Conservation (phyloP, 2,113 vertebrate species). For the Rana temporaria region DNA sequence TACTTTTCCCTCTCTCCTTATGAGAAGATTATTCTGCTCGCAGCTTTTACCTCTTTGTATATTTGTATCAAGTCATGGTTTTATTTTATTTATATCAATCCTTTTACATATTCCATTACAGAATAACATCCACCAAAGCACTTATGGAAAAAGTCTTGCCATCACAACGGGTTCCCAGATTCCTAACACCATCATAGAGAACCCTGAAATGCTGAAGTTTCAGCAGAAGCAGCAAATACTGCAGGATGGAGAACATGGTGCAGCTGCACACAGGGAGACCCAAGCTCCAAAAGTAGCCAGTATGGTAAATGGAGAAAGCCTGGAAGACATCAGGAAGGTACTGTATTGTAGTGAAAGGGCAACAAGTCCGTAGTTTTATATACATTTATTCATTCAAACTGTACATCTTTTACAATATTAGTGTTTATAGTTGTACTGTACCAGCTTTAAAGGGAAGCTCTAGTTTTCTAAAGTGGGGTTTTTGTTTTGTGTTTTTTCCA, state of each 20-base stretch:
- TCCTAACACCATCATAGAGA: slow-evolving; percentile 95
- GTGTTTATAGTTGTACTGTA: too few species aligned
- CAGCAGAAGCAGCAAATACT: slow-evolving; percentile 82
- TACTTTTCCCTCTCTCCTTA: neutral
- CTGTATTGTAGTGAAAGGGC: neutral
- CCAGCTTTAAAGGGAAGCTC: too few species aligned
- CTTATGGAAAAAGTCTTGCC: slow-evolving; percentile 95
- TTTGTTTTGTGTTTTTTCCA: too few species aligned
- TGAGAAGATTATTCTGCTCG: too few species aligned
- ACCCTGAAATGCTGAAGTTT: slow-evolving; percentile 97
- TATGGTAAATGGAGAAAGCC: slow-evolving; percentile 93
- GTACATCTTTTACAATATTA: too few species aligned
- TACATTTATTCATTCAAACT: too few species aligned
- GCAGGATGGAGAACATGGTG: slow-evolving; percentile 79
- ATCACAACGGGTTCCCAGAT: slow-evolving; percentile 93
- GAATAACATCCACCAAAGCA: slow-evolving; percentile 97
- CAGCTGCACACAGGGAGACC: slow-evolving; percentile 59
- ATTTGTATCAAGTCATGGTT: neutral
- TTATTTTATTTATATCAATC: too few species aligned
- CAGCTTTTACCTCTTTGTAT: neutral
- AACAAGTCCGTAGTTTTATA: neutral
- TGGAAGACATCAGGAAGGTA: slow-evolving; percentile 97
- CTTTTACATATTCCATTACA: slow-evolving; percentile 58
- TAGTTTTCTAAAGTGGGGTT: too few species aligned
- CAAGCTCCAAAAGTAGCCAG: slow-evolving; percentile 85